Percentiles rank a stretch among this genome's conserved stretches.
phyloP scores from a whole-genome alignment of 2,888 invertebrate genomes.

The Marronus borbonicus region DNA sequence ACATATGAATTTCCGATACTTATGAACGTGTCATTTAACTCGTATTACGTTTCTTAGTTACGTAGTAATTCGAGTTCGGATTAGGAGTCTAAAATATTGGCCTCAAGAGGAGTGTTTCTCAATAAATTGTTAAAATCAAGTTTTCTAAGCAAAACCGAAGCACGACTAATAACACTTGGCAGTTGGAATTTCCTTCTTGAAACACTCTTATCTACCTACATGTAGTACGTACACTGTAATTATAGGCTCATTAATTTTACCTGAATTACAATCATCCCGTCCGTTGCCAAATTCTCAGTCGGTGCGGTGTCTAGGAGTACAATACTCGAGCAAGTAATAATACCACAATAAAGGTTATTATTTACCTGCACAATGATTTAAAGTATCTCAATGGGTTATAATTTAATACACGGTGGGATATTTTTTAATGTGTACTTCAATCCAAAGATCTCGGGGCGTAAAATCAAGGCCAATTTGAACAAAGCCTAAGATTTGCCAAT shows the following conservation, averaged over 20 bases:
- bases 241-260: slow-evolving; percentile 40
- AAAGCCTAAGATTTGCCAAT: too few relatives aligned
- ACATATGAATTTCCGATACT: neutral
- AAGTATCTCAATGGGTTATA: neutral
- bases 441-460: neutral
- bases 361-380: slow-evolving; percentile 30
- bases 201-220: slow-evolving; percentile 33
- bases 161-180: slow-evolving; percentile 13
- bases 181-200: slow-evolving; percentile 42
- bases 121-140: slow-evolving; percentile 17
- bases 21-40: neutral
- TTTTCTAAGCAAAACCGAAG: slow-evolving; percentile 38
- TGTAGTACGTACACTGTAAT: slow-evolving; percentile 38
- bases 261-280: slow-evolving; percentile 30
- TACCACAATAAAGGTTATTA: slow-evolving; percentile 20
- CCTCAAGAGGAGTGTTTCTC: neutral
- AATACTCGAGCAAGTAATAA: slow-evolving; percentile 43
- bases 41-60: slow-evolving; percentile 15
- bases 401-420: neutral
- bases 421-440: neutral
- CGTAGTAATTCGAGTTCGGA: neutral
- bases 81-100: neutral
- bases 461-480: too few relatives aligned
- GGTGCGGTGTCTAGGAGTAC: slow-evolving; percentile 48
- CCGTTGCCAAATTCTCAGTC: slow-evolving; percentile 33